These are phyloP conservation scores for Anticlea derivata DNA, from an alignment of 2,888 invertebrate genomes.

Conservation along the genomic window DNA sequence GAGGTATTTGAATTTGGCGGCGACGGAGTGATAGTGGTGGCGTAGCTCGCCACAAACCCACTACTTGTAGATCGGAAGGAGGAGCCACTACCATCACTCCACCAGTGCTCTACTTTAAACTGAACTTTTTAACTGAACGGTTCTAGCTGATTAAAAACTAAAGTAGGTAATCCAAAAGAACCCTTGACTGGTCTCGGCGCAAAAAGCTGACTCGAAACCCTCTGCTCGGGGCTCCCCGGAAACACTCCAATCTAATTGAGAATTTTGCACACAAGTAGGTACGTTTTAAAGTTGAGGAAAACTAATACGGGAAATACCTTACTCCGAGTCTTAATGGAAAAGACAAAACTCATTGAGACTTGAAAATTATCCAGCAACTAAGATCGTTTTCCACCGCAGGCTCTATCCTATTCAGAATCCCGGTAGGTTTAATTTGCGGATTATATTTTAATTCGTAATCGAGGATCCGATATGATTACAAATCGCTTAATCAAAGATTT, in stretches of 20 bases:
- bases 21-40: no score
- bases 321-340: constrained; percentile 8
- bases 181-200: constrained; percentile 7
- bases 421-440: constrained; percentile 34
- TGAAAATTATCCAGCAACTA: constrained; percentile 14
- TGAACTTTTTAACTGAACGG: background rate
- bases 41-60: no score
- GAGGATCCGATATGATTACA: constrained; percentile 63
- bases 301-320: constrained; percentile 19
- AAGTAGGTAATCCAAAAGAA: constrained; percentile 9
- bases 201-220: constrained; percentile 18
- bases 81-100: no score
- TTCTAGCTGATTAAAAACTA: constrained; percentile 14
- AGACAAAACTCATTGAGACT: constrained; percentile 17
- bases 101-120: no score
- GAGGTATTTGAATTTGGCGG: no score
- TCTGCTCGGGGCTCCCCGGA: constrained; percentile 1
- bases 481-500: constrained; percentile 77
- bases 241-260: constrained; percentile 14
- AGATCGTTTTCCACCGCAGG: constrained; percentile 9
- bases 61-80: no score
- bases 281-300: constrained; percentile 13
- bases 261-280: constrained; percentile 18
- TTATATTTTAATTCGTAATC: constrained; percentile 60
- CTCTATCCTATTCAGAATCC: constrained; percentile 13